A percentile compares a stretch with the other conserved stretches of the same genome.
Evolutionary conservation across 1,140 invertebrate genomes (phyloP).

Genomic region (Philopotamus ludificatus): DNA sequence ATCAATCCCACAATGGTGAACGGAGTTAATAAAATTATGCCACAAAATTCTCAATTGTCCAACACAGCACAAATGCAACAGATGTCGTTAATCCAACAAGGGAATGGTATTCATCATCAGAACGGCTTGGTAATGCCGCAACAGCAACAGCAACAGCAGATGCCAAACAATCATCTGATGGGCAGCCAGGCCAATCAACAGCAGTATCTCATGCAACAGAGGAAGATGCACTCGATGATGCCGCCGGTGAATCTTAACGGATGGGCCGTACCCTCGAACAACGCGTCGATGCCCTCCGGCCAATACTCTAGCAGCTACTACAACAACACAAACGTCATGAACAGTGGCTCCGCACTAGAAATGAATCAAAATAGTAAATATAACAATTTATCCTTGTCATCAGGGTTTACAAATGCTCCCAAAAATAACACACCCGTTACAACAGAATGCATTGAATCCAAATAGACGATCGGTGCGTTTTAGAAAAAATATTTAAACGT

Average conservation of each 20-base stretch:
- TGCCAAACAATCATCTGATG: not conserved
- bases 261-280: constrained; percentile 26
- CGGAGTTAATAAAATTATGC: constrained; percentile 16
- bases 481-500: not conserved
- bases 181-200: not conserved
- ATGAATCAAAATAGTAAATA: constrained; percentile 37
- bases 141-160: constrained; percentile 43
- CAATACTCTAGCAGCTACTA: constrained; percentile 36
- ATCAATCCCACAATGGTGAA: constrained; percentile 21
- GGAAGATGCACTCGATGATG: constrained; percentile 40
- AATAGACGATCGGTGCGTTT: constrained; percentile 43
- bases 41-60: constrained; percentile 10
- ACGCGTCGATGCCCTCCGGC: not conserved
- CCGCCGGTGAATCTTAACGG: constrained; percentile 11
- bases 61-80: constrained; percentile 7
- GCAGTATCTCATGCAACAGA: constrained; percentile 25
- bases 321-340: constrained; percentile 16
- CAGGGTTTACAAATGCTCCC: constrained; percentile 50
- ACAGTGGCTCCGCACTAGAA: constrained; percentile 18
- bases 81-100: constrained; percentile 1
- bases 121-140: not conserved
- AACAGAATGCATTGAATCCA: constrained; percentile 56
- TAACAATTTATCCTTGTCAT: constrained; percentile 49
- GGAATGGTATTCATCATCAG: constrained; percentile 18
- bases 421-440: constrained; percentile 47